Percentiles rank a stretch among this genome's conserved stretches.
Evolutionary conservation across 2,113 vertebrate species (phyloP).

Genomic region (Thamnophis sirtalis): DNA sequence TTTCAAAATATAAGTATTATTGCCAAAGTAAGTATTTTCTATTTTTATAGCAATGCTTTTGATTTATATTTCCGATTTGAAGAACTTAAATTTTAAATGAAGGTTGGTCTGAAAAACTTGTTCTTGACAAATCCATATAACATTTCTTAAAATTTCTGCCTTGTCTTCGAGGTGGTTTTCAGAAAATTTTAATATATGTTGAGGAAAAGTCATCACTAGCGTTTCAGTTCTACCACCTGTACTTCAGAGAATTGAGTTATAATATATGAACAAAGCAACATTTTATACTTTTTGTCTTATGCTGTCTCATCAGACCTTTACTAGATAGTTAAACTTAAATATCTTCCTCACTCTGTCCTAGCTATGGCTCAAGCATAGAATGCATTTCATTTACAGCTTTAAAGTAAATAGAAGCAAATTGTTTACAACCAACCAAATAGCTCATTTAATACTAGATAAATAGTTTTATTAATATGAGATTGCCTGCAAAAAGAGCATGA

Average conservation of each 20-base stretch:
- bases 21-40: not conserved
- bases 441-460: not conserved
- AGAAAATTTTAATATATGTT: not conserved
- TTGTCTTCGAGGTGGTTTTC: not conserved
- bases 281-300: not conserved
- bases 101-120: not conserved
- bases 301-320: not conserved
- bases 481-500: not conserved
- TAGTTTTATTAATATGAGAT: not conserved
- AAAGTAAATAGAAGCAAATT: not conserved
- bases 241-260: not conserved
- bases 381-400: not conserved
- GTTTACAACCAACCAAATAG: not conserved
- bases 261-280: not conserved
- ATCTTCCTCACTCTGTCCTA: not conserved
- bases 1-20: not conserved
- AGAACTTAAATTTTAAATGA: not conserved
- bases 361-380: not conserved
- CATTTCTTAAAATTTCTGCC: not conserved
- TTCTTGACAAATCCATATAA: not conserved
- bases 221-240: not conserved
- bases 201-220: not conserved
- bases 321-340: not conserved
- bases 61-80: not conserved
- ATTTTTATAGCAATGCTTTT: not conserved